Percentiles rank a stretch among this genome's conserved stretches.
Evolutionary conservation across 2,888 invertebrate genomes (phyloP).

Genomic region (Gandaritis pyraliata): DNA sequence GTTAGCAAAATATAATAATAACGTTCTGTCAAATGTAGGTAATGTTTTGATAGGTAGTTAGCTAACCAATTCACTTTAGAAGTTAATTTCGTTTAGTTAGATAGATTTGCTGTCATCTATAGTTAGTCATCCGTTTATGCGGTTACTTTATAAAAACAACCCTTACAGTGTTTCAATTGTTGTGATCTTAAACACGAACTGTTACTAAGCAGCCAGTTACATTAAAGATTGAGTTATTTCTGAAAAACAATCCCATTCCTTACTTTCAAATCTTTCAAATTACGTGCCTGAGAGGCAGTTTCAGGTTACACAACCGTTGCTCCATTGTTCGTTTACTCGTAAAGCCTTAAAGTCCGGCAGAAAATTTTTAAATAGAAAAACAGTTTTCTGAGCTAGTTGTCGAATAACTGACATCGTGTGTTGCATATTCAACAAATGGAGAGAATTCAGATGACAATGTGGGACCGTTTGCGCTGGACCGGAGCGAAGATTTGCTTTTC

Average conservation of each 20-base stretch:
- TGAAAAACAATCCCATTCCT: slow-evolving; percentile 35
- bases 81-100: too few species aligned
- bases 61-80: too few species aligned
- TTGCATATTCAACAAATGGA: slow-evolving; percentile 63
- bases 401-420: slow-evolving; percentile 42
- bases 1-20: too few species aligned
- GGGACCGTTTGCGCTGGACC: slow-evolving; percentile 32
- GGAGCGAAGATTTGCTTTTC: slow-evolving; percentile 49
- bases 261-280: slow-evolving; percentile 52
- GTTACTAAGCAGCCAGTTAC: slow-evolving; percentile 10
- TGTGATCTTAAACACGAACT: neutral
- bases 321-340: slow-evolving; percentile 48
- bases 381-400: slow-evolving; percentile 30
- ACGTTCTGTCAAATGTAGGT: too few species aligned
- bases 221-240: slow-evolving; percentile 19
- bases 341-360: slow-evolving; percentile 55
- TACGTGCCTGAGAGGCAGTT: slow-evolving; percentile 45
- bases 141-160: too few species aligned
- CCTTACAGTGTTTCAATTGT: too few species aligned
- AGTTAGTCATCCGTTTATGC: too few species aligned
- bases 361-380: slow-evolving; percentile 60
- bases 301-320: slow-evolving; percentile 53
- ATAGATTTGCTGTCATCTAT: too few species aligned
- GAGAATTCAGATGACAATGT: slow-evolving; percentile 35
- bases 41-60: too few species aligned